Conservation (phyloP, 2,797 vertebrate genomes). For the Harpagifer antarcticus region DNA sequence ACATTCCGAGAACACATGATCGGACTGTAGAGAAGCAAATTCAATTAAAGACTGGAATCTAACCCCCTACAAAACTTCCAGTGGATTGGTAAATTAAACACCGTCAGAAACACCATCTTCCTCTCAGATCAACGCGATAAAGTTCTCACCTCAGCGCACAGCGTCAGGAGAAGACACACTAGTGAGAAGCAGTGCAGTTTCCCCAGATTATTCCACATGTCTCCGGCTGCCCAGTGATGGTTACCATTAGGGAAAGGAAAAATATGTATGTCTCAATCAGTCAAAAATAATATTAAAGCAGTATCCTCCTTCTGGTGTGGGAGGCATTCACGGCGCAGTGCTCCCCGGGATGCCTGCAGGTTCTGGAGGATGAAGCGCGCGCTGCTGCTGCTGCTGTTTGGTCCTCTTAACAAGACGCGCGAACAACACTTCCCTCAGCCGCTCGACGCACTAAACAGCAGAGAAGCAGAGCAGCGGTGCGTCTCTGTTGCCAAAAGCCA, state of each 20-base stretch:
- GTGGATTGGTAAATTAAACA: background rate
- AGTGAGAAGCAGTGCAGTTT: constrained; percentile 76
- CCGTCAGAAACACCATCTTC: background rate
- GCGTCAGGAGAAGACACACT: constrained; percentile 81
- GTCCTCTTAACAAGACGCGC: constrained; percentile 64
- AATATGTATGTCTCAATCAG: constrained; percentile 48
- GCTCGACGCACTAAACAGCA: constrained; percentile 69
- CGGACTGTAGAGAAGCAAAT: constrained; percentile 32
- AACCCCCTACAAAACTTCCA: constrained; percentile 4
- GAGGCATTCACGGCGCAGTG: constrained; percentile 53
- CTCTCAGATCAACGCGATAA: constrained; percentile 1
- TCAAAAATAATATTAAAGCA: constrained; percentile 51
- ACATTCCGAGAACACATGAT: constrained; percentile 66
- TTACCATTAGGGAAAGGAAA: constrained; percentile 73
- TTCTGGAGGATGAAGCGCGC: constrained; percentile 53
- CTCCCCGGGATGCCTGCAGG: constrained; percentile 45
- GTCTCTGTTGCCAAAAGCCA: constrained; percentile 55
- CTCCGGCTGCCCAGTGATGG: constrained; percentile 80
- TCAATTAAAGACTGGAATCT: constrained; percentile 60
- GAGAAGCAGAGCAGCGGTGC: constrained; percentile 50
- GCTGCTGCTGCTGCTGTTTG: constrained; percentile 50
- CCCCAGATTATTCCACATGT: constrained; percentile 85
- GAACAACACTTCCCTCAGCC: constrained; percentile 59
- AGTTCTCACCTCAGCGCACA: constrained; percentile 87
- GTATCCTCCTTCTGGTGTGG: constrained; percentile 56